Evolutionary conservation across 2,888 invertebrate genomes (phyloP).

Genomic region (Muscina levida): DNA sequence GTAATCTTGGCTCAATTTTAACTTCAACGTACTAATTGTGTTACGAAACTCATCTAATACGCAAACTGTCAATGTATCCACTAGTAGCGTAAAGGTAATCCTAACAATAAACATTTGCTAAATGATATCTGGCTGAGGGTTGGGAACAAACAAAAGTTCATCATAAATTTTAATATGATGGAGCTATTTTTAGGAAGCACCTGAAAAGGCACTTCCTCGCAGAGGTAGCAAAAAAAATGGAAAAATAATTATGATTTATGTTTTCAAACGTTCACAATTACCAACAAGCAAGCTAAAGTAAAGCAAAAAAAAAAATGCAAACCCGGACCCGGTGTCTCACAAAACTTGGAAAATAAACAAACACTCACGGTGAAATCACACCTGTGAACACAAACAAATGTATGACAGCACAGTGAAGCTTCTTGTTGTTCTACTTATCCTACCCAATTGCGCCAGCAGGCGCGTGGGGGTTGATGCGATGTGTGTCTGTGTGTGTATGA

Average conservation of each 20-base stretch:
- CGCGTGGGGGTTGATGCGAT: background rate
- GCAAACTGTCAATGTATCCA: too few relatives aligned
- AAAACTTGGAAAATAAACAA: slow-evolving; percentile 37
- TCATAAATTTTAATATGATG: slow-evolving; percentile 55
- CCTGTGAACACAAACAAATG: slow-evolving; percentile 55
- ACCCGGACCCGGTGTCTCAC: slow-evolving; percentile 10
- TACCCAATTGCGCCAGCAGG: background rate
- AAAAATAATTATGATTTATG: slow-evolving; percentile 57
- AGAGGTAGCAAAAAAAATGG: slow-evolving; percentile 23
- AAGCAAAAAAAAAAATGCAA: slow-evolving; percentile 15
- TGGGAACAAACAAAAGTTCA: slow-evolving; percentile 18
- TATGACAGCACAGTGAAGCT: background rate
- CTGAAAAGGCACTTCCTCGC: slow-evolving; percentile 22
- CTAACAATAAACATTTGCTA: too few relatives aligned
- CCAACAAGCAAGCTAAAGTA: slow-evolving; percentile 25
- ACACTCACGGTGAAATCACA: slow-evolving; percentile 41
- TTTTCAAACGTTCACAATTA: slow-evolving; percentile 52
- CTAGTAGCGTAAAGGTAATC: too few relatives aligned
- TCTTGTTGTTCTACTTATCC: background rate
- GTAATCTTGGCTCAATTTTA: too few relatives aligned
- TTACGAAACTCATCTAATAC: too few relatives aligned
- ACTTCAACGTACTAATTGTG: too few relatives aligned
- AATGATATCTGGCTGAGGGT: too few relatives aligned
- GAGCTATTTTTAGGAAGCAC: slow-evolving; percentile 38
- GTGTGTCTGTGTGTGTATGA: too few relatives aligned